These are phyloP conservation scores for Verasper variegatus DNA, from an alignment of 2,113 vertebrate genomes.

Conservation along the genomic window DNA sequence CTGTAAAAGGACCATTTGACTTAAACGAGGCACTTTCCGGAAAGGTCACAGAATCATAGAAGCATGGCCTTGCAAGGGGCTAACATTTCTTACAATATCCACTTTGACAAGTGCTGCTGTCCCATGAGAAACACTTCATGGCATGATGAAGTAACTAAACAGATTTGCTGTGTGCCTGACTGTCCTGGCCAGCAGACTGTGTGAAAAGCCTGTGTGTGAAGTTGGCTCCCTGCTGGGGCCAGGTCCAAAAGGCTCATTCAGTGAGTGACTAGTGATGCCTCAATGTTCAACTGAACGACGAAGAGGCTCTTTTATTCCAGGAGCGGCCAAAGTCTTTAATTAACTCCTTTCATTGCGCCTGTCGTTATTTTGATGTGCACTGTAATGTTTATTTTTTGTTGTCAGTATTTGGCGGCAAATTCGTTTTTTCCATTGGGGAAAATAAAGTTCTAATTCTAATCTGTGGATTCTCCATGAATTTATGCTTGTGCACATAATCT, in stretches of 20 bases:
- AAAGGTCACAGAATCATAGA: conserved; percentile 72
- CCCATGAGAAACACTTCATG: conserved; percentile 73
- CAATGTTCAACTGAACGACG: too few species aligned
- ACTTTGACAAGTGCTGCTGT: conserved; percentile 71
- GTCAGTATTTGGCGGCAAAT: too few species aligned
- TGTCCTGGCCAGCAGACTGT: conserved; percentile 68
- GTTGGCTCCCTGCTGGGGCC: conserved; percentile 70
- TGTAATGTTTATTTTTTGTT: too few species aligned
- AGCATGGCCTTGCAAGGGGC: conserved; percentile 29
- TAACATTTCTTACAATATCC: conserved; percentile 58
- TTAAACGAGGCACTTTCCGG: conserved; percentile 57
- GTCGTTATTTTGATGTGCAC: too few species aligned
- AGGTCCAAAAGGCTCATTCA: conserved; percentile 19
- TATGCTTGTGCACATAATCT: conserved; percentile 52
- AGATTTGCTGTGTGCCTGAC: conserved; percentile 72
- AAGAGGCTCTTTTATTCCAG: too few species aligned
- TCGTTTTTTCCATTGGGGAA: too few species aligned
- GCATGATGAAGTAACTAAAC: conserved; percentile 76
- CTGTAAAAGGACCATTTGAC: conserved; percentile 29
- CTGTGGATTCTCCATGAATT: conserved; percentile 64
- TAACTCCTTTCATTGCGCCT: too few species aligned
- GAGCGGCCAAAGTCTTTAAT: too few species aligned
- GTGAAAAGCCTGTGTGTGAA: conserved; percentile 77
- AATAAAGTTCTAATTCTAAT: conserved; percentile 7
- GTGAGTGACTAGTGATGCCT: too few species aligned